A percentile compares a stretch with the other conserved stretches of the same genome.
Conservation (phyloP, 2,113 vertebrate genomes). For the Megaleporinus macrocephalus region DNA sequence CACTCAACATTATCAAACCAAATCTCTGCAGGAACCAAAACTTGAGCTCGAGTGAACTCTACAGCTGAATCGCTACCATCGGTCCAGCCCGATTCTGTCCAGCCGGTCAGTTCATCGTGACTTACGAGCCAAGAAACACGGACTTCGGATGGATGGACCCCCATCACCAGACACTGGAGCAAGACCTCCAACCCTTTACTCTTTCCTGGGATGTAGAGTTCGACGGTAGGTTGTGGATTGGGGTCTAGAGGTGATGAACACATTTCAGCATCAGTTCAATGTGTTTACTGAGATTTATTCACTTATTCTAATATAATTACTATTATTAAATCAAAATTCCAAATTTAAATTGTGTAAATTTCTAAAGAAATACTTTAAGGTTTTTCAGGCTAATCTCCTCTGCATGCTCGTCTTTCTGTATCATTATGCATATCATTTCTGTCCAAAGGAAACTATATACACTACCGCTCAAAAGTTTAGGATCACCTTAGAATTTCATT, state of each 20-base stretch:
- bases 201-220: not conserved
- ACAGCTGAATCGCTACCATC: not conserved
- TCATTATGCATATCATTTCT: no score
- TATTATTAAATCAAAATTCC: no score
- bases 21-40: not conserved
- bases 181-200: not conserved
- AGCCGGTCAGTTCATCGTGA: not conserved
- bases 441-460: no score
- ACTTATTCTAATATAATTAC: no score
- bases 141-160: not conserved
- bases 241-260: slow-evolving; percentile 5
- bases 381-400: no score
- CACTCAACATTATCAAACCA: slow-evolving; percentile 7
- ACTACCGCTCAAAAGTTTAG: no score
- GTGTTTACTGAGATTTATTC: no score
- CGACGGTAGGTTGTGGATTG: not conserved
- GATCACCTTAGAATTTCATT: no score
- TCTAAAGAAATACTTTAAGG: no score
- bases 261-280: not conserved
- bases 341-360: no score
- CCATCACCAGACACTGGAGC: slow-evolving; percentile 38
- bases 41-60: slow-evolving; percentile 12
- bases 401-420: no score
- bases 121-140: slow-evolving; percentile 14
- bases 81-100: slow-evolving; percentile 32